Conservation (phyloP, 92 coral and sea anemone species). For the Parazoanthus darwini region DNA sequence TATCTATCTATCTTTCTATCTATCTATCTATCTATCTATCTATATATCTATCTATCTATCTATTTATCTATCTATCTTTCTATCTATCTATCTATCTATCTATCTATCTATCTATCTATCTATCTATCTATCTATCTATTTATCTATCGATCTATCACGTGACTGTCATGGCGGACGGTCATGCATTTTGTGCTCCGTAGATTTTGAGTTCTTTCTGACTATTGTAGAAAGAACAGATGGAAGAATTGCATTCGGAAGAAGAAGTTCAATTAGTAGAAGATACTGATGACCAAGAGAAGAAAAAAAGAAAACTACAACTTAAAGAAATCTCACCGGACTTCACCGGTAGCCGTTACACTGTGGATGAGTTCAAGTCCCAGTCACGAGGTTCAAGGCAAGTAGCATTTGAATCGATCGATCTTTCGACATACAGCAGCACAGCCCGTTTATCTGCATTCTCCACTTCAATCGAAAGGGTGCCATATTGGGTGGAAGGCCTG, state of each 20-base stretch:
- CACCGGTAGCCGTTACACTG: slow-evolving; percentile 1
- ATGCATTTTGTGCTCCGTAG: neutral
- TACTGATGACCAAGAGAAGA: neutral
- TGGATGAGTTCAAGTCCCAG: neutral
- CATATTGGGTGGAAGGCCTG: slow-evolving; percentile 10
- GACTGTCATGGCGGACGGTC: slow-evolving; percentile 15
- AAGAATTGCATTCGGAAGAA: neutral
- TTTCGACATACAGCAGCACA: neutral
- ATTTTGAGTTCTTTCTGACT: neutral
- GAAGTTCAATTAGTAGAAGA: neutral
- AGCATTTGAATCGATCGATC: neutral
- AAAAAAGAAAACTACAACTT: neutral
- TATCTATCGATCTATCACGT: neutral
- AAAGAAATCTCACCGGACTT: slow-evolving; percentile 1
- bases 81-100: slow-evolving; percentile 3
- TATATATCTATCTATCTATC: too few species aligned
- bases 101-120: neutral
- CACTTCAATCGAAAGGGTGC: slow-evolving; percentile 7
- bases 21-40: neutral
- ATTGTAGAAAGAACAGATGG: neutral
- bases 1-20: neutral
- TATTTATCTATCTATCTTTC: too few species aligned
- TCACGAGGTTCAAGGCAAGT: neutral
- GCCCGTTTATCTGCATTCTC: slow-evolving; percentile 2
- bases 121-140: too few species aligned